Evolutionary conservation across 1,140 invertebrate genomes (phyloP).

Genomic region (Macrosteles quadrilineatus): DNA sequence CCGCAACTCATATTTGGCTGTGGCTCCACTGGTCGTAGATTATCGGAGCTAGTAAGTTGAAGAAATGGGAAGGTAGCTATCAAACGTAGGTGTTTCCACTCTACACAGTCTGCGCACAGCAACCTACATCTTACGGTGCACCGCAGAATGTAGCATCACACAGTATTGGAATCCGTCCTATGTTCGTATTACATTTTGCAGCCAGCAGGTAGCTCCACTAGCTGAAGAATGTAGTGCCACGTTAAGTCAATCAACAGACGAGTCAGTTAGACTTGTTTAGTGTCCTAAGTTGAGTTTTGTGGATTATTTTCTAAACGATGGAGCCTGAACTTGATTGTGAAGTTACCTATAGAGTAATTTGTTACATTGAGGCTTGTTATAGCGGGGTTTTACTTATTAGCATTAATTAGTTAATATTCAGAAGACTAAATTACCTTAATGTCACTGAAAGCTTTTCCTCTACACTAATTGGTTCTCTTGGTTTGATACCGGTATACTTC

Average conservation of each 20-base stretch:
- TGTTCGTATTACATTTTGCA: too few species aligned
- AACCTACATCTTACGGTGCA: neutral
- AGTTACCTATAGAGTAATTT: neutral
- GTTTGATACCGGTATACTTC: neutral
- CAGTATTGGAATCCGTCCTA: neutral
- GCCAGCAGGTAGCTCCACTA: neutral
- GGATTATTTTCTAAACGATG: neutral
- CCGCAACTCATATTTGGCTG: too few species aligned
- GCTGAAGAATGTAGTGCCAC: neutral
- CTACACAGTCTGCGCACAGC: too few species aligned
- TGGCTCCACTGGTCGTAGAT: too few species aligned
- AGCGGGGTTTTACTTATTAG: neutral
- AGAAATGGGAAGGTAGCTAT: slow-evolving; percentile 16
- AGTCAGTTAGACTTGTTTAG: neutral
- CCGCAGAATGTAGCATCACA: neutral
- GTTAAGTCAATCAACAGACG: neutral
- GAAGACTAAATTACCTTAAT: neutral
- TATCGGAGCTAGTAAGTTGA: too few species aligned
- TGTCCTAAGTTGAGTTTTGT: neutral
- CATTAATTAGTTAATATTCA: neutral
- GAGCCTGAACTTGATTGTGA: neutral
- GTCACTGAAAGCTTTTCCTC: neutral
- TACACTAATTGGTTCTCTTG: neutral
- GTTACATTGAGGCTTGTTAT: neutral
- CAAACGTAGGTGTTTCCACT: too few species aligned